Base-by-base conservation (phyloP, 2,113 vertebrate genomes). In the Anhinga rufa region DNA sequence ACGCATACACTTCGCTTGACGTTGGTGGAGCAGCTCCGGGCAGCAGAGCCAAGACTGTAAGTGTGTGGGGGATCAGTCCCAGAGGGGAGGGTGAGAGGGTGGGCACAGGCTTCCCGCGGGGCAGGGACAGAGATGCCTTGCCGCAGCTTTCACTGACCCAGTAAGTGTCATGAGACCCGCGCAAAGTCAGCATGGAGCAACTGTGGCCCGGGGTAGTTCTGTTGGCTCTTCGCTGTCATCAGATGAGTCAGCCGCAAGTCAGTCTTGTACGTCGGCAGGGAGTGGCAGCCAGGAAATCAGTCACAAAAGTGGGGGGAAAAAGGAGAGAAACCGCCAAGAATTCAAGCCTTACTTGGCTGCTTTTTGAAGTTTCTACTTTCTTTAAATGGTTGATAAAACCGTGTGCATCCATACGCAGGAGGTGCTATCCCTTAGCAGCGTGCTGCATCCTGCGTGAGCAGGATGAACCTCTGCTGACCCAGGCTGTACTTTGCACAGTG, bases 171-270 rank as follows among this genome's bases (percentile, higher is more conserved):
- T 12, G 72, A 54, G 65, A 36, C 55, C 55, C 9, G 32, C 4
- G 32, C 14, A 22, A 32, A 54, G 38, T n/a, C 64, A 21, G 71
- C 20, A 3, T 1, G 38, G 21, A 77, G 69, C 76, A 44, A 20
- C 42, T 14, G 58, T 71, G 52, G 88, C 55, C 18, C 65, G 69
- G 71, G 85, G 12, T 9, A 52, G 60, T 61, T 52, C 64, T 68
- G 21, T 75, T 93, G 77, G 78, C 57, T 85, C 40, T 82, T 69
- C 5, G 48, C 48, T 90, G 80, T 84, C 93, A 68, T 79, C 61
- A 17, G 28, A 44, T 96, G 93, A 97, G 92, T 96, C 96, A 96
- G 88, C 9, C 7, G 32, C 77, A 93, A 92, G 91, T 65, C 82
- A 12, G 77, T 14, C 81, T 11, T 26, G 21, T 31, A 19, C 13